Evolutionary conservation across 1,140 invertebrate species (phyloP).

Genomic region (Anoplophora glabripennis): DNA sequence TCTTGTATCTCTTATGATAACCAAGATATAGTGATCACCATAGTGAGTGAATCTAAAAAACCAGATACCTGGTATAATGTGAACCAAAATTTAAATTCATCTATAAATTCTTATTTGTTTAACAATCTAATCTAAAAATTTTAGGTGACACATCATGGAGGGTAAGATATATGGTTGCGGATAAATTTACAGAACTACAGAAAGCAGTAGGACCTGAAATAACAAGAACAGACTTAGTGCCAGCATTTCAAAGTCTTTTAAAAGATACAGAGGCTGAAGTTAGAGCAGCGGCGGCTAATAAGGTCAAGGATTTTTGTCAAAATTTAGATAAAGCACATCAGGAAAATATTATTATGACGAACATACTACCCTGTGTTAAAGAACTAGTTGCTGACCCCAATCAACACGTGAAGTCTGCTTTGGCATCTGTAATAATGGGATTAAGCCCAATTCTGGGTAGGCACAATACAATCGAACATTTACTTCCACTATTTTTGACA

Average conservation of each 20-base stretch:
- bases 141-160: slow-evolving; percentile 89
- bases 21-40: too few relatives aligned
- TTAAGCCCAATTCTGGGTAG: slow-evolving; percentile 97
- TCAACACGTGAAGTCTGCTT: slow-evolving; percentile 95
- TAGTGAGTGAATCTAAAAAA: too few relatives aligned
- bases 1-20: too few relatives aligned
- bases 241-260: slow-evolving; percentile 87
- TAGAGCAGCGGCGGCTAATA: slow-evolving; percentile 92
- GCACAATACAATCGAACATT: slow-evolving; percentile 96
- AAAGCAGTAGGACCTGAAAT: slow-evolving; percentile 96
- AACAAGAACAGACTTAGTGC: slow-evolving; percentile 90
- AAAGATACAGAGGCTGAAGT: slow-evolving; percentile 99
- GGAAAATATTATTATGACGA: slow-evolving; percentile 94
- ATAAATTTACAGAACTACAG: slow-evolving; percentile 83
- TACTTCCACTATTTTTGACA: slow-evolving; percentile 93
- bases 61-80: too few relatives aligned
- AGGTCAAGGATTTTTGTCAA: slow-evolving; percentile 93
- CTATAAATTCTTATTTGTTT: too few relatives aligned
- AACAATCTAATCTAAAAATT: slow-evolving; percentile 1
- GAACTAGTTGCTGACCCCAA: slow-evolving; percentile 98
- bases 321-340: slow-evolving; percentile 87
- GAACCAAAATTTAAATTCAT: too few relatives aligned
- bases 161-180: slow-evolving; percentile 97
- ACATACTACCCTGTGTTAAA: slow-evolving; percentile 96
- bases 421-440: slow-evolving; percentile 99